Percentiles rank a stretch among this genome's conserved stretches.
Evolutionary conservation across 1,140 invertebrate genomes (phyloP).

Genomic region (Zaprionus africanus): DNA sequence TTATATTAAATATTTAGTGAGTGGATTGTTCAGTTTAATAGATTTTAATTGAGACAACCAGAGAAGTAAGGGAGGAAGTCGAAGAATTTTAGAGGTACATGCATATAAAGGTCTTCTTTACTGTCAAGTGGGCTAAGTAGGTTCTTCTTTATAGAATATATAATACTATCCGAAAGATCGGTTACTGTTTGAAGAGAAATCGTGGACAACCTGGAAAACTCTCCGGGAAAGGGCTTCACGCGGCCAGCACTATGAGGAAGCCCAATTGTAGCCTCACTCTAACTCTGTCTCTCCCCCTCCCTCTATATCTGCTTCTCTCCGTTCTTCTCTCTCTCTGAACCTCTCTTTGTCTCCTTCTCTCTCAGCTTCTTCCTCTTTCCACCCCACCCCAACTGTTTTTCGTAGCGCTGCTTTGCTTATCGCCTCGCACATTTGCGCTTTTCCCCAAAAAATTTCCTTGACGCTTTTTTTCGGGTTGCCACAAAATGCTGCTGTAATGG

Average conservation of each 20-base stretch:
- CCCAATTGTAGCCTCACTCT: slow-evolving; percentile 12
- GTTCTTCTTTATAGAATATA: background rate
- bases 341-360: slow-evolving; percentile 1
- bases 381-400: background rate
- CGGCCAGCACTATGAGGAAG: slow-evolving; percentile 8
- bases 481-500: slow-evolving; percentile 52
- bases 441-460: slow-evolving; percentile 33
- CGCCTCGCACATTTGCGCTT: slow-evolving; percentile 80
- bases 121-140: too few relatives aligned
- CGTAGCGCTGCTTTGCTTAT: slow-evolving; percentile 69
- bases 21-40: background rate
- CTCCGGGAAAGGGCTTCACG: slow-evolving; percentile 5
- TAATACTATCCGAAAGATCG: background rate
- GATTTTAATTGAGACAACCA: background rate
- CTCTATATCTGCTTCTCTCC: background rate
- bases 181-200: background rate
- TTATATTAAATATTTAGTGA: background rate
- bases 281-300: background rate
- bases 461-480: slow-evolving; percentile 31
- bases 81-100: too few relatives aligned
- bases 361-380: background rate
- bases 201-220: too few relatives aligned
- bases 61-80: background rate
- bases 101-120: too few relatives aligned
- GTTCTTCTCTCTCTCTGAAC: background rate